Evolutionary conservation across 2,888 invertebrate genomes (phyloP), one percentile per base, ranked within the genome.

Genomic region (Agrotis segetum): DNA sequence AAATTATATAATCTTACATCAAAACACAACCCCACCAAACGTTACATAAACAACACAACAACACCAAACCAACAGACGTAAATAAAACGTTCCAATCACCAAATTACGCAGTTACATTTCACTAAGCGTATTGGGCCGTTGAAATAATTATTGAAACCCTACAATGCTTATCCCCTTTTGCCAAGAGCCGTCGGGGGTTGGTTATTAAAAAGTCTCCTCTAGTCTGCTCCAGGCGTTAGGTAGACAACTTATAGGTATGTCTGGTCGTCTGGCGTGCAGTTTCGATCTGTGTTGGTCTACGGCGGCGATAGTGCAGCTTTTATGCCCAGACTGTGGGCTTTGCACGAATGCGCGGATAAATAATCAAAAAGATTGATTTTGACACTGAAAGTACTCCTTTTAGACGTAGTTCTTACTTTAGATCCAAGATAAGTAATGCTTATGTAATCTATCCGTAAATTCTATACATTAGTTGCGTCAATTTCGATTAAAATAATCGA

Each of bases 201-300:
- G 75, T 84, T 84, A 84, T 84, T 86, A 86, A 84, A 85, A 85
- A 84, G 68, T 82, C 77, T 85, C 70, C 21, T 46, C 71, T 40
- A 40, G 40, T 40, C 40, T 44, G 71, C 76, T 71, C 64, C 64
- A 56, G 59, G 70, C 71, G 67, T 1, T 44, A 29, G 47, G 21
- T 69, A 61, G 46, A 16, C n/a, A 62, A 66, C 34, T 59, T 84
- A 78, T 87, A 81, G 74, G 47, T 86, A 75, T 79, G 82, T 85
- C 59, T 84, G 84, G 34, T 58, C 71, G 88, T 90, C 91, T 91
- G 91, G 91, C 89, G 73, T 88, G 92, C 91, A 90, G 88, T 88
- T 91, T 91, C 92, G 92, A 91, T 91, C 91, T 87, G 91, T 88
- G 84, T 88, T 85, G 85, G 89, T 88, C 89, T 89, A 85, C 70